Percentiles rank a stretch among this genome's conserved stretches.
phyloP scores from a whole-genome alignment of 92 coral and sea anemone genomes.

The Desmophyllum pertusum region DNA sequence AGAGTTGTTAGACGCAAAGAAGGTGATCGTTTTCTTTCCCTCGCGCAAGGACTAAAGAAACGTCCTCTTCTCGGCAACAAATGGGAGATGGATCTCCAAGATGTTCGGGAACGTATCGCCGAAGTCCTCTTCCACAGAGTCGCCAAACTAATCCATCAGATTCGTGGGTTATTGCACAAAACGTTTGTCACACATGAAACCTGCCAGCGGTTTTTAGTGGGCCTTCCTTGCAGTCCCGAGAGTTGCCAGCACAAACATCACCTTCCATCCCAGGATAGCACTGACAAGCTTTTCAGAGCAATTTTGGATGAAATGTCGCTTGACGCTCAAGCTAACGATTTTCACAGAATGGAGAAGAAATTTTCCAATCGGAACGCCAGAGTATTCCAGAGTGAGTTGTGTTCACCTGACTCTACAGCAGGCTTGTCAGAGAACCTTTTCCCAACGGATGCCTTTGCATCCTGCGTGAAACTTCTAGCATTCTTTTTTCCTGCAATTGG shows the following conservation, averaged over 20 bases:
- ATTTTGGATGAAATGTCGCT: constrained; percentile 60
- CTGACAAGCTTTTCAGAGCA: constrained; percentile 30
- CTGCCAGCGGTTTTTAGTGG: constrained; percentile 11
- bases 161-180: not conserved
- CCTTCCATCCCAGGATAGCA: constrained; percentile 43
- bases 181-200: not conserved
- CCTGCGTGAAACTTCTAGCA: not conserved
- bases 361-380: not conserved
- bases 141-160: constrained; percentile 18
- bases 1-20: constrained; percentile 38
- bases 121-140: constrained; percentile 37
- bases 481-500: constrained; percentile 42
- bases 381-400: not conserved
- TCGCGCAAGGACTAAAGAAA: not conserved
- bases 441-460: not conserved
- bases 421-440: not conserved
- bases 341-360: not conserved
- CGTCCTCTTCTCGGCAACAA: not conserved
- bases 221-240: constrained; percentile 18
- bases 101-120: constrained; percentile 45
- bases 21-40: constrained; percentile 21
- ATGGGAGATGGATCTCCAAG: constrained; percentile 27
- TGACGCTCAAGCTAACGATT: constrained; percentile 42
- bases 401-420: not conserved
- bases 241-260: constrained; percentile 42